These are phyloP conservation scores for Drosophila punjabiensis DNA, from an alignment of 1,140 invertebrate genomes.

Conservation along the genomic window DNA sequence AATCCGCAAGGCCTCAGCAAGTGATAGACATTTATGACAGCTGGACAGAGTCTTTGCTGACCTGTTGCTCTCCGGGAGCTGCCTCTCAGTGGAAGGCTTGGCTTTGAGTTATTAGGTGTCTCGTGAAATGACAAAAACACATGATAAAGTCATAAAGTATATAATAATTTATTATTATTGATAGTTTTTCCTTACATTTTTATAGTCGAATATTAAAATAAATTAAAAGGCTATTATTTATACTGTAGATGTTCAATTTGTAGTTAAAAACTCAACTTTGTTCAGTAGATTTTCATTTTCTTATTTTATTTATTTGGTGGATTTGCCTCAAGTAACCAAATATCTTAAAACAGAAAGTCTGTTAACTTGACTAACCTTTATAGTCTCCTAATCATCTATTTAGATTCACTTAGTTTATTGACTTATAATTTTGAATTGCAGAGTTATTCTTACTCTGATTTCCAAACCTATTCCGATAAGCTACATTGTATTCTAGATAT, in stretches of 20 bases:
- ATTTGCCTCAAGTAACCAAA: no score
- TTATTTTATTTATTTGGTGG: background rate
- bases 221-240: background rate
- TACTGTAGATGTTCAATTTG: background rate
- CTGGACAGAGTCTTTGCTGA: slow-evolving; percentile 10
- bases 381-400: background rate
- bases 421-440: no score
- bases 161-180: background rate
- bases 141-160: background rate
- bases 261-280: background rate
- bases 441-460: background rate
- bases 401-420: background rate
- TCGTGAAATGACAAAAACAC: background rate
- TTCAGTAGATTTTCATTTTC: no score
- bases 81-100: background rate
- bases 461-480: background rate
- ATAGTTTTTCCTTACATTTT: background rate
- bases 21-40: slow-evolving; percentile 43
- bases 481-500: background rate
- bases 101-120: background rate
- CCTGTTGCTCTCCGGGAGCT: background rate
- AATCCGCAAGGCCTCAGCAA: slow-evolving; percentile 55
- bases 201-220: background rate
- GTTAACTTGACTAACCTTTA: no score
- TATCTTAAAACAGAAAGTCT: background rate